Conservation (phyloP, 2,888 invertebrate species). For the Thera obeliscata region DNA sequence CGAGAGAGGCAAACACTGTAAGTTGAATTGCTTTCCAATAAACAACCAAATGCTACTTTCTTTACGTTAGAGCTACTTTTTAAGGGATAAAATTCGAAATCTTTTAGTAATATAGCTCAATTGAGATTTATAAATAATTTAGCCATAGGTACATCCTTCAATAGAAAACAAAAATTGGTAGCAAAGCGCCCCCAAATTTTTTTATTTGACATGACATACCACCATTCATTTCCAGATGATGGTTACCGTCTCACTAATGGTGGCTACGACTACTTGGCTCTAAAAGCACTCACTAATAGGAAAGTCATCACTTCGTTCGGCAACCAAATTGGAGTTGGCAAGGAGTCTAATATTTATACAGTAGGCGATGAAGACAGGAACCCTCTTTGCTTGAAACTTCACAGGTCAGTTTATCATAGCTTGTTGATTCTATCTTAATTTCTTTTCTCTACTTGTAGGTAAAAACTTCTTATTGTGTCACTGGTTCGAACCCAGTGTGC, state of each 20-base stretch:
- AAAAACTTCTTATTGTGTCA: no score
- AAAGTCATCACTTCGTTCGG: slow-evolving; percentile 94
- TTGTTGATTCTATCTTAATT: no score
- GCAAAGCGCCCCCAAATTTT: background rate
- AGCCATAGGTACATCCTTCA: no score
- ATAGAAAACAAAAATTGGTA: no score
- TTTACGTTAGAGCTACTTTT: background rate
- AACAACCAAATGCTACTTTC: background rate
- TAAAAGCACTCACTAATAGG: slow-evolving; percentile 93
- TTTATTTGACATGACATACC: background rate
- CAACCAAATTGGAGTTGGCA: slow-evolving; percentile 99
- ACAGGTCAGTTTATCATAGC: slow-evolving; percentile 77
- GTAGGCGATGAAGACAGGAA: slow-evolving; percentile 92
- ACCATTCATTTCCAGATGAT: slow-evolving; percentile 87
- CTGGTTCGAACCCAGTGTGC: no score
- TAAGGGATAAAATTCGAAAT: background rate
- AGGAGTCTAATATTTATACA: slow-evolving; percentile 98
- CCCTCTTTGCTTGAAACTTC: slow-evolving; percentile 95
- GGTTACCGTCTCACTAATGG: slow-evolving; percentile 97
- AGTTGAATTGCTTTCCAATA: slow-evolving; percentile 51
- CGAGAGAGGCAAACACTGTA: slow-evolving; percentile 97
- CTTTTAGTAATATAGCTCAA: no score
- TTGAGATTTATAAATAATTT: no score
- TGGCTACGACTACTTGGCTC: slow-evolving; percentile 98
- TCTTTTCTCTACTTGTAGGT: no score